A percentile compares a stretch with the other conserved stretches of the same genome.
phyloP scores from a whole-genome alignment of 1,140 invertebrate genomes.

The Dreissena polymorpha region DNA sequence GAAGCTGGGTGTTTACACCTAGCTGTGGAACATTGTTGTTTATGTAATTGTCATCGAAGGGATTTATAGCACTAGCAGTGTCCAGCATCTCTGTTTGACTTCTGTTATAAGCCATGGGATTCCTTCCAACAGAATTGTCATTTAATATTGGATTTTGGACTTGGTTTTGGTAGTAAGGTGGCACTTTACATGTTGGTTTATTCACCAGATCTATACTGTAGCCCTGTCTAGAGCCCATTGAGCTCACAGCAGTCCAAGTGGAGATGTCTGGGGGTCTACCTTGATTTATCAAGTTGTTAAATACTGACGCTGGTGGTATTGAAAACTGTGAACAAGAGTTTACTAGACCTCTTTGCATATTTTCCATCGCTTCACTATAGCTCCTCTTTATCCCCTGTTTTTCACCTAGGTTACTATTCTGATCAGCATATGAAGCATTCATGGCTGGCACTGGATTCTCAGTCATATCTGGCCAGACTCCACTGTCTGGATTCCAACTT shows the following conservation, averaged over 20 bases:
- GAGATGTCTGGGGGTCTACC: constrained; percentile 43
- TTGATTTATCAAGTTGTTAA: constrained; percentile 29
- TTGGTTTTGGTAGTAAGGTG: constrained; percentile 19
- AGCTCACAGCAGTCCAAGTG: constrained; percentile 34
- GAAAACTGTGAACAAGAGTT: background rate
- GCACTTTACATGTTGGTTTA: constrained; percentile 37
- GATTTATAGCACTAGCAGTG: background rate
- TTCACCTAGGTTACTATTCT: background rate
- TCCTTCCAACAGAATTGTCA: background rate
- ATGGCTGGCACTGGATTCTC: constrained; percentile 22
- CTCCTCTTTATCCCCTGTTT: background rate
- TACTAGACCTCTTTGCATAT: background rate
- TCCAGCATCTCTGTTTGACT: background rate
- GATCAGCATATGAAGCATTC: constrained; percentile 2
- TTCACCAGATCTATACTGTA: background rate
- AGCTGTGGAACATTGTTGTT: background rate
- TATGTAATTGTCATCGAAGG: background rate
- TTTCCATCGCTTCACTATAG: constrained; percentile 9
- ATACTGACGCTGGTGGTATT: background rate
- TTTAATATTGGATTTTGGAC: background rate
- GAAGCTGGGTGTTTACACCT: background rate
- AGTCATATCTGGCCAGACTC: background rate
- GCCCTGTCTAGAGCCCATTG: background rate
- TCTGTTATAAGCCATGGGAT: background rate
- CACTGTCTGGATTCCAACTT: background rate